phyloP scores from a whole-genome alignment of 2,888 invertebrate species.

The Physocephala rufipes region DNA sequence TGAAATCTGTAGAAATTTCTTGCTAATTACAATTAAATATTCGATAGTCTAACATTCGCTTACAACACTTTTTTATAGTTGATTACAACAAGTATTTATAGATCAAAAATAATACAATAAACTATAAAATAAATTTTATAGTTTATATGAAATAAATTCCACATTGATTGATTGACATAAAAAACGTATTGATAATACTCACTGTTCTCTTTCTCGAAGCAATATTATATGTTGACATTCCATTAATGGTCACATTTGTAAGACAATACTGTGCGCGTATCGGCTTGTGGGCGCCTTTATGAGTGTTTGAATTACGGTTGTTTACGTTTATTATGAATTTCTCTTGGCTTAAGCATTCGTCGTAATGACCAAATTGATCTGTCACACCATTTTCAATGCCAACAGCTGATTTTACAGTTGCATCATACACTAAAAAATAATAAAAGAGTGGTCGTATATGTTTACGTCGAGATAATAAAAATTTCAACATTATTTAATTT shows the following conservation, averaged over 20 bases:
- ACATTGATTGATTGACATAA: background rate
- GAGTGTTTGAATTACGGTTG: slow-evolving; percentile 10
- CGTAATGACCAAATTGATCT: slow-evolving; percentile 79
- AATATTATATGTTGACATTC: slow-evolving; percentile 45
- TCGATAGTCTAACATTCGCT: no score
- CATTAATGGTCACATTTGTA: slow-evolving; percentile 67
- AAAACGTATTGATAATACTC: slow-evolving; percentile 5
- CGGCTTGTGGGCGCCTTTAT: slow-evolving; percentile 20
- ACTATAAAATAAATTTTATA: no score
- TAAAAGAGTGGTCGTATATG: background rate
- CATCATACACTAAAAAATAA: slow-evolving; percentile 73
- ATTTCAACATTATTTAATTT: background rate
- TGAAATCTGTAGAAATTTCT: no score
- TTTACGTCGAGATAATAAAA: background rate
- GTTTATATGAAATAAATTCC: no score
- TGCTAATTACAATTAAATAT: no score
- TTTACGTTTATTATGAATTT: slow-evolving; percentile 52
- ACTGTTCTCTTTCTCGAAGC: slow-evolving; percentile 49
- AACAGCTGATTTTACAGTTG: slow-evolving; percentile 75
- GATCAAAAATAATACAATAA: no score
- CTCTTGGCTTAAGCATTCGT: slow-evolving; percentile 72
- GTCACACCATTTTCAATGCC: slow-evolving; percentile 75
- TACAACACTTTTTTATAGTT: no score
- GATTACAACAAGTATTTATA: no score
- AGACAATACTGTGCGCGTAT: slow-evolving; percentile 72